Percentiles rank a stretch among this genome's conserved stretches.
Conservation (phyloP, 2,113 vertebrate species). For the Dromiciops gliroides region DNA sequence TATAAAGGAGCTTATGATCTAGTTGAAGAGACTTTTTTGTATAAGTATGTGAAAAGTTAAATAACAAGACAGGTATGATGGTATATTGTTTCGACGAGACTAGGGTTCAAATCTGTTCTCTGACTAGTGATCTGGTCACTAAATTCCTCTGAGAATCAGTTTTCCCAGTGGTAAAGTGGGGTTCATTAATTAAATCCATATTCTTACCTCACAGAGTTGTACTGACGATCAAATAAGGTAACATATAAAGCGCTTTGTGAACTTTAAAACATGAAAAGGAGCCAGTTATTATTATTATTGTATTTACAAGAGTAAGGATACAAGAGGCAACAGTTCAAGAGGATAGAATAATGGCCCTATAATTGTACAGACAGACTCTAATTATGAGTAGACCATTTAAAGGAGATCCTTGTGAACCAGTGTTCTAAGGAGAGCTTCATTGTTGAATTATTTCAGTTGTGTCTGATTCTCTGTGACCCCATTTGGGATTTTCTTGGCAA, state of each 20-base stretch:
- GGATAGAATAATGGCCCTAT: background rate
- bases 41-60: background rate
- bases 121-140: background rate
- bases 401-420: background rate
- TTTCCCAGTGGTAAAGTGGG: background rate
- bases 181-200: background rate
- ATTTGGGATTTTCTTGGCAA: background rate
- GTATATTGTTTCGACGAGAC: background rate
- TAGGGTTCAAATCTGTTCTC: background rate
- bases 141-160: background rate
- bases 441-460: background rate
- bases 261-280: background rate
- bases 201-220: background rate
- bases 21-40: background rate
- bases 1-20: background rate
- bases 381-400: background rate
- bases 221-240: conserved; percentile 25
- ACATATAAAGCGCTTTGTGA: conserved; percentile 19
- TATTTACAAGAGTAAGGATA: background rate
- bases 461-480: too few relatives aligned
- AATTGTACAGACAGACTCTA: background rate
- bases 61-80: background rate
- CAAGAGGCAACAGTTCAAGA: background rate
- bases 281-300: conserved; percentile 2
- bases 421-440: background rate